Conservation (phyloP, 2,888 invertebrate genomes). For the Trilocha varians region DNA sequence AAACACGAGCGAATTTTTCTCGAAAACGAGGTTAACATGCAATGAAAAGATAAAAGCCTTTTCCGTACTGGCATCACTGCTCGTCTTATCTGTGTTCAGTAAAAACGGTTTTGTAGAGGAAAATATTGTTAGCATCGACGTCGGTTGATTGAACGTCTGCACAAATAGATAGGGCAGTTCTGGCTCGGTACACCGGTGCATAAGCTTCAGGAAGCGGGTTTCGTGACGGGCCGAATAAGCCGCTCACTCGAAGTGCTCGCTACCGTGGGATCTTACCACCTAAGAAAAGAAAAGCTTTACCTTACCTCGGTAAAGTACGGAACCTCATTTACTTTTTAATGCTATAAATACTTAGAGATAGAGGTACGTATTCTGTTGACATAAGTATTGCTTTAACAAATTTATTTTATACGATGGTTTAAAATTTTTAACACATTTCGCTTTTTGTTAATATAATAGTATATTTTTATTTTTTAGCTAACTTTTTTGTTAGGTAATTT, state of each 20-base stretch:
- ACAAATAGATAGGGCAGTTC: slow-evolving; percentile 47
- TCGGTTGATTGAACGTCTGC: slow-evolving; percentile 35
- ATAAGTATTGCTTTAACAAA: too few species aligned
- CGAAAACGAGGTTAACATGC: slow-evolving; percentile 3
- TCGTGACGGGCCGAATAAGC: slow-evolving; percentile 41
- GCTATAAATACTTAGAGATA: too few species aligned
- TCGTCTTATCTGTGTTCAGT: neutral
- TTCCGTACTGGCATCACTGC: neutral
- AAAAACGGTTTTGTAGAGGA: slow-evolving; percentile 8
- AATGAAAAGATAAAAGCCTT: slow-evolving; percentile 2
- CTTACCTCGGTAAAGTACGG: too few species aligned
- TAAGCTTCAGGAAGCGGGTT: slow-evolving; percentile 28
- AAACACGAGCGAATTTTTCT: slow-evolving; percentile 2
- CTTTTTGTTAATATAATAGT: too few species aligned
- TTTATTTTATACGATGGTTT: too few species aligned
- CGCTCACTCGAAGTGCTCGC: slow-evolving; percentile 33
- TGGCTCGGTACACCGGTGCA: slow-evolving; percentile 21
- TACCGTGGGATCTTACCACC: slow-evolving; percentile 15
- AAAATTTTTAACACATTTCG: too few species aligned
- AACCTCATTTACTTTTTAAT: too few species aligned
- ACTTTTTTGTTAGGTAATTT: too few species aligned
- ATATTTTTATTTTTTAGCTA: too few species aligned
- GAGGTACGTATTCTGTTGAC: too few species aligned
- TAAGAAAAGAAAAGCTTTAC: slow-evolving; percentile 17
- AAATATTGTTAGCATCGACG: slow-evolving; percentile 24